Conservation (phyloP, 2,888 invertebrate genomes). For the Mimachlamys varia region DNA sequence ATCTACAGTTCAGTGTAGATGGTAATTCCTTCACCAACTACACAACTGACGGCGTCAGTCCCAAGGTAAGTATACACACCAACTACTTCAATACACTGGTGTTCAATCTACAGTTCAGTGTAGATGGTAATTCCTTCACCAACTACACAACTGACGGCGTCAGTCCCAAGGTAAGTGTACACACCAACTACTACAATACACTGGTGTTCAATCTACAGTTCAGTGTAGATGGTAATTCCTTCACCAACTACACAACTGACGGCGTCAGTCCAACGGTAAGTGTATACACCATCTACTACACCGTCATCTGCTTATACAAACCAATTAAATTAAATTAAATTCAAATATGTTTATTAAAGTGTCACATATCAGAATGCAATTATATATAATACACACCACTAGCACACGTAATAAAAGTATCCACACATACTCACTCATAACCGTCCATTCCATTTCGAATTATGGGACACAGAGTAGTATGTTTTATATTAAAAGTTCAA, state of each 20-base stretch:
- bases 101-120: conserved; percentile 46
- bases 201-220: conserved; percentile 43
- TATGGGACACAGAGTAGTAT: too few species aligned
- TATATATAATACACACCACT: too few species aligned
- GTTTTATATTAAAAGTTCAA: too few species aligned
- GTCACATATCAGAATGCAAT: too few species aligned
- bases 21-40: conserved; percentile 50
- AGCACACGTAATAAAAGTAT: too few species aligned
- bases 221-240: conserved; percentile 49
- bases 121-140: conserved; percentile 49
- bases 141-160: conserved; percentile 38
- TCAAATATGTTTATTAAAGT: too few species aligned
- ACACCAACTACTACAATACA: conserved; percentile 34
- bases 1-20: conserved; percentile 47
- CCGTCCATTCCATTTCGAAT: too few species aligned
- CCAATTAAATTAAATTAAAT: too few species aligned
- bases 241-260: conserved; percentile 42
- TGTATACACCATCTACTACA: too few species aligned
- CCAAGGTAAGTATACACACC: background rate
- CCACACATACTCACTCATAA: too few species aligned
- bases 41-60: conserved; percentile 31
- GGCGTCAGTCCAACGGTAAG: conserved; percentile 19
- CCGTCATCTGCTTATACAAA: too few species aligned
- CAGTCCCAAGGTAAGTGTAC: background rate
- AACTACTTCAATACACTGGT: conserved; percentile 38